Evolutionary conservation across 2,113 vertebrate genomes (phyloP), one percentile per base, ranked within the genome.

Genomic region (Rostratula benghalensis): DNA sequence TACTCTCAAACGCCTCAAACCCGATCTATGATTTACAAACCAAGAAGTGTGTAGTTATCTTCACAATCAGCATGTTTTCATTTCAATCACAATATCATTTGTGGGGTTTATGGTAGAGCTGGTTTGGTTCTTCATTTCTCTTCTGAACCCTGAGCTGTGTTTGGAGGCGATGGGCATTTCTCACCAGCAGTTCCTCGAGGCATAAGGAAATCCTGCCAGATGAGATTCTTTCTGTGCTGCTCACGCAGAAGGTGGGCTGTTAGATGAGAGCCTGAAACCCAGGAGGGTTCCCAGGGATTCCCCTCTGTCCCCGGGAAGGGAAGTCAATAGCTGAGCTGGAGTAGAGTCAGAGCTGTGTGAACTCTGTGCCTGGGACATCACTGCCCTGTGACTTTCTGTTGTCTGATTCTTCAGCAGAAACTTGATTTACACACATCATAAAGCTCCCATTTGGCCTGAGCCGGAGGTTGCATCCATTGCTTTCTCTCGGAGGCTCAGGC

Each of bases 361-460:
- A 8, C 20, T 56, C 61, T 30, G 35, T 41, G 2, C 31, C 16
- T 16, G 35, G 20, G 61, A 13, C 39, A 7, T 8, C 20, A 10
- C 23, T 19, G 11, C 17, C 30, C 60, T 59, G 43, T 43, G 15
- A 39, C 10, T 1, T 23, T 43, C 61, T 14, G 11, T 5, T 33
- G 37, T 39, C 2, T 9, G 27, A 6, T 8, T 48, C 57, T 31
- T 53, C 51, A 37, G 64, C 6, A 51, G 50, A 67, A 69, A 22
- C 9, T 31, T 20, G 3, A 2, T 30, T 67, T 12, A 33, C 39
- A 18, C 3, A 0, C 20, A 1, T 19, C 30, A 46, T 41, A 22
- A 81, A 59, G 7, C 28, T 5, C 6, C 37, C 14, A 2, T 27
- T 60, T 50, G 48, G 63, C 23, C 31, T 14, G 43, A 75, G 64